Percentiles rank a stretch among this genome's conserved stretches.
Evolutionary conservation across 1,140 invertebrate genomes (phyloP).

Genomic region (Eulimnadia texana): DNA sequence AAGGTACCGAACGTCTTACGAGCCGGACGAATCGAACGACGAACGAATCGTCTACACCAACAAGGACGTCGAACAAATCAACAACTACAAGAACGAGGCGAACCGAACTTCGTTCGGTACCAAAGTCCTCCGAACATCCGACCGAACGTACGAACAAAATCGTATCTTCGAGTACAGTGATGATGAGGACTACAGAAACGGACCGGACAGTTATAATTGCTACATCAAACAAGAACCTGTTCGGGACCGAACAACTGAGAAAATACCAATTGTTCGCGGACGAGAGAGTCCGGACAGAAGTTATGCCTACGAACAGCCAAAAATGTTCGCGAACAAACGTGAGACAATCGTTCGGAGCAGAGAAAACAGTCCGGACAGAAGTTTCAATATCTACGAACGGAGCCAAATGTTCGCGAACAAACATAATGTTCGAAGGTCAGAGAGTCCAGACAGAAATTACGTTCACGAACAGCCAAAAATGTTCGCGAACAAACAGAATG

Average conservation of each 20-base stretch:
- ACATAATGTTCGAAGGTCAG: too few relatives aligned
- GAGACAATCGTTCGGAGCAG: neutral
- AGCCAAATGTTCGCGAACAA: neutral
- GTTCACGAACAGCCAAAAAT: too few relatives aligned
- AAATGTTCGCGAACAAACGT: too few relatives aligned
- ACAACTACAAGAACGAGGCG: neutral
- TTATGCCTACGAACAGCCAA: too few relatives aligned
- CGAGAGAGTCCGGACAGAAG: too few relatives aligned
- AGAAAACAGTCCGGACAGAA: neutral
- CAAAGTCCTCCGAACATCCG: neutral
- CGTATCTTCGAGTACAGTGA: constrained; percentile 10
- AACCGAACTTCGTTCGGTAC: neutral
- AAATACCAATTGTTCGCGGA: too few relatives aligned
- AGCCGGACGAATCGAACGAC: neutral
- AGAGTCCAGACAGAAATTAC: too few relatives aligned
- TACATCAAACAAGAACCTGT: neutral
- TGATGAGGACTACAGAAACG: neutral
- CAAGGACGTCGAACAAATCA: neutral
- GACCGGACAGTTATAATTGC: neutral
- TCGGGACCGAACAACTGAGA: neutral
- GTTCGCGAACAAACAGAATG: too few relatives aligned
- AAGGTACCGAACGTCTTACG: neutral
- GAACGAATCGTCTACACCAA: neutral
- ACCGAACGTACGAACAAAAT: neutral
- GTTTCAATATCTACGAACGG: neutral